phyloP scores from a whole-genome alignment of 2,113 vertebrate genomes.

The Gobiocypris rarus region DNA sequence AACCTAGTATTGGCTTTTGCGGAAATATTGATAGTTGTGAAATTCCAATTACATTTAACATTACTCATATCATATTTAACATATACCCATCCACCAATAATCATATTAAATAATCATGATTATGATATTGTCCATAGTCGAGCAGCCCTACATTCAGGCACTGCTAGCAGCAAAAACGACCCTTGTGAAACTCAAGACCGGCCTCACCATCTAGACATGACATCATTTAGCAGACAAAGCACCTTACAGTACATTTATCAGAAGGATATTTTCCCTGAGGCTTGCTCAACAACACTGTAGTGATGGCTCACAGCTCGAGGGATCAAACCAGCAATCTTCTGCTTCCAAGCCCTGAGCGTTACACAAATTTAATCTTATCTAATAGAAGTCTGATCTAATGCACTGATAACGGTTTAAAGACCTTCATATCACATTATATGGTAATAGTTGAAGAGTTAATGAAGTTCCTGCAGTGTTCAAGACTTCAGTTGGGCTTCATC shows the following conservation, averaged over 20 bases:
- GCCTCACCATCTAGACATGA: conserved; percentile 4
- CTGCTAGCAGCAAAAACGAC: neutral
- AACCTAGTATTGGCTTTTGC: too few species aligned
- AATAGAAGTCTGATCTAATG: neutral
- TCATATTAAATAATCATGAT: too few species aligned
- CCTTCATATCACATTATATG: neutral
- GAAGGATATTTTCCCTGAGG: neutral
- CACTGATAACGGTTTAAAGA: neutral
- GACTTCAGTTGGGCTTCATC: neutral
- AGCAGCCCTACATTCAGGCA: neutral
- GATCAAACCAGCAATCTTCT: neutral
- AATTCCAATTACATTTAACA: too few species aligned
- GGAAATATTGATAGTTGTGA: too few species aligned
- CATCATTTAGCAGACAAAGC: conserved; percentile 24
- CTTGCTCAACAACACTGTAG: neutral
- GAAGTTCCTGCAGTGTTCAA: conserved; percentile 12
- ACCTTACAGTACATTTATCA: neutral
- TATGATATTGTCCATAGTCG: too few species aligned
- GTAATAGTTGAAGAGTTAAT: neutral
- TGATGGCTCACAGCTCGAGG: neutral
- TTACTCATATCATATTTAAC: too few species aligned
- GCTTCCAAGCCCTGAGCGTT: neutral
- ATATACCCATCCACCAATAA: too few species aligned
- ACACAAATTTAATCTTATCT: neutral
- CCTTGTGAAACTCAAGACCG: neutral